Conservation (phyloP, 2,888 invertebrate species). For the Panzeria rudis region DNA sequence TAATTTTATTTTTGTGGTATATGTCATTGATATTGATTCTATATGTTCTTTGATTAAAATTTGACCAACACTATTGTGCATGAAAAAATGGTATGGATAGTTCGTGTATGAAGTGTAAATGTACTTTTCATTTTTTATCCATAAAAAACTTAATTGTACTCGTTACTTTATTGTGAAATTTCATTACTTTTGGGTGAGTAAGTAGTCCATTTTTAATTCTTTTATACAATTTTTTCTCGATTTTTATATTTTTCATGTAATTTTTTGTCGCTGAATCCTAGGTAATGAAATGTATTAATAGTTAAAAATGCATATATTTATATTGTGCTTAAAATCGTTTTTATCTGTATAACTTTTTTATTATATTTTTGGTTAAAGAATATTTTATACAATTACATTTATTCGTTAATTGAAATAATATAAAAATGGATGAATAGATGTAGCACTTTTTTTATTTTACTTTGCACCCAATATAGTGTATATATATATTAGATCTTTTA, state of each 20-base stretch:
- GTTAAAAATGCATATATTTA: neutral
- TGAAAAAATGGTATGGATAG: constrained; percentile 18
- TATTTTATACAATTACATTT: no score
- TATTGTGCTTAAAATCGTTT: neutral
- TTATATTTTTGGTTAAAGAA: neutral
- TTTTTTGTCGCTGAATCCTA: neutral
- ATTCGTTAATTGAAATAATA: no score
- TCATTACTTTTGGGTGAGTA: constrained; percentile 56
- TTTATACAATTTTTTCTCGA: neutral
- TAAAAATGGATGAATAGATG: no score
- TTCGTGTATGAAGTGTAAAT: neutral
- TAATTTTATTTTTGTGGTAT: constrained; percentile 42
- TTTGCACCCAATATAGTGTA: no score
- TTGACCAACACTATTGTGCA: neutral
- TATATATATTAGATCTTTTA: no score
- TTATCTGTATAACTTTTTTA: neutral
- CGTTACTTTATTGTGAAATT: constrained; percentile 53
- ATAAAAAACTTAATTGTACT: constrained; percentile 61
- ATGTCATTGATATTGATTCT: constrained; percentile 42
- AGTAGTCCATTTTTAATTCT: constrained; percentile 16
- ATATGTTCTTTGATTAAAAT: constrained; percentile 21
- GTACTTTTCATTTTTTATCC: constrained; percentile 9
- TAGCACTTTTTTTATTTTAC: no score
- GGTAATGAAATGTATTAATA: neutral
- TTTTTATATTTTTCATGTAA: neutral